Percentiles rank a stretch among this genome's conserved stretches.
Evolutionary conservation across 2,113 vertebrate species (phyloP).

Genomic region (Pteruthius melanotis): DNA sequence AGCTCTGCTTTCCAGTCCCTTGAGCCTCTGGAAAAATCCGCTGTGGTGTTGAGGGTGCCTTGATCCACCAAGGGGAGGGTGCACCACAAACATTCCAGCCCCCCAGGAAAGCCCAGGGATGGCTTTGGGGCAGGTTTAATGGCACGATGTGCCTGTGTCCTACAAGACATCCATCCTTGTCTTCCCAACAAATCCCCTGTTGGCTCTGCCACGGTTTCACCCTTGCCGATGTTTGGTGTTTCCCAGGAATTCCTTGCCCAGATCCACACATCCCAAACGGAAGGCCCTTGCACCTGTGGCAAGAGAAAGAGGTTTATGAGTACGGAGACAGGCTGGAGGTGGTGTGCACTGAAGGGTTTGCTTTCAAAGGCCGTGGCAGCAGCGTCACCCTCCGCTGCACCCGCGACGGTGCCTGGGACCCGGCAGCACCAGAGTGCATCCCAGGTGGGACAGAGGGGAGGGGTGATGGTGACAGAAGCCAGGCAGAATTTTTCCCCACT

Average conservation of each 20-base stretch:
- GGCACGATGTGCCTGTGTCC: neutral
- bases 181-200: fast-evolving
- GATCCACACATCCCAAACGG: neutral
- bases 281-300: fast-evolving
- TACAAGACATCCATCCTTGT: neutral
- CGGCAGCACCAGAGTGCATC: neutral
- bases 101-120: neutral
- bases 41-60: neutral
- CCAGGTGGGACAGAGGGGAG: neutral
- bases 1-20: neutral
- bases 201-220: neutral
- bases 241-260: neutral
- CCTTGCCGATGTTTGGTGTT: neutral
- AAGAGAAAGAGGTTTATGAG: fast-evolving
- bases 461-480: fast-evolving
- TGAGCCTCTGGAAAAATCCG: neutral
- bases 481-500: neutral
- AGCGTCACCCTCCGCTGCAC: fast-evolving
- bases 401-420: fast-evolving
- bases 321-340: neutral
- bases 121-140: neutral
- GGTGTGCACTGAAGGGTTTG: fast-evolving
- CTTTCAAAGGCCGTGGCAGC: fast-evolving
- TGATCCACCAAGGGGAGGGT: neutral
- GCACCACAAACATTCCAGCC: neutral